Evolutionary conservation across 2,888 invertebrate genomes (phyloP).

Genomic region (Sericinus montela): DNA sequence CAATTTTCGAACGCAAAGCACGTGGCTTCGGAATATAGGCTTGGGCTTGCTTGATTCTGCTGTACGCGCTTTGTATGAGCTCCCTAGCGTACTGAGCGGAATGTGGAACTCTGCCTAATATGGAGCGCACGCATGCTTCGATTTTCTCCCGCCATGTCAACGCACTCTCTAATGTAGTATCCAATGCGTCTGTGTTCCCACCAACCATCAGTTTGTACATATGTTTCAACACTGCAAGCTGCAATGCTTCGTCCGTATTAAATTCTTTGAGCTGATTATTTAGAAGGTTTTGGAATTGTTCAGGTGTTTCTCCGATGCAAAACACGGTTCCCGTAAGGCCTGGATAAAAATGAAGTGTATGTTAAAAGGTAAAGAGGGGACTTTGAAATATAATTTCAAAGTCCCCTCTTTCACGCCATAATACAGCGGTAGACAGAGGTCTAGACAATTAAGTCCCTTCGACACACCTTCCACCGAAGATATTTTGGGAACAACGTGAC

Average conservation of each 20-base stretch:
- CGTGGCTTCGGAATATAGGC: slow-evolving; percentile 20
- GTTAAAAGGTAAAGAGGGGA: no score
- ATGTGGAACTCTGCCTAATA: slow-evolving; percentile 42
- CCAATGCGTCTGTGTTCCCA: slow-evolving; percentile 23
- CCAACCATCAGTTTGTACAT: no score
- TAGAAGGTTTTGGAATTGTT: slow-evolving; percentile 33
- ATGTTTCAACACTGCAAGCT: slow-evolving; percentile 34
- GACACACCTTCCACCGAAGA: no score
- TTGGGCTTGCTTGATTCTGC: slow-evolving; percentile 25
- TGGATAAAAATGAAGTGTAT: no score
- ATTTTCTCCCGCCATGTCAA: slow-evolving; percentile 38
- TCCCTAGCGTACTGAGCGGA: slow-evolving; percentile 46
- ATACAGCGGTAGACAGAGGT: no score
- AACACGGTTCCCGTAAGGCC: slow-evolving; percentile 49
- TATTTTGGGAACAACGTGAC: no score
- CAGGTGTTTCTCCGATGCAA: slow-evolving; percentile 44
- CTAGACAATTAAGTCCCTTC: no score
- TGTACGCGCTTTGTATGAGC: no score
- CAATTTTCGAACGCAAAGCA: slow-evolving; percentile 32
- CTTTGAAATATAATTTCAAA: no score
- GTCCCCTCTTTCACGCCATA: no score
- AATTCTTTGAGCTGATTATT: slow-evolving; percentile 32
- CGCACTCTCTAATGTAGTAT: slow-evolving; percentile 19
- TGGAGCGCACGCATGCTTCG: slow-evolving; percentile 30
- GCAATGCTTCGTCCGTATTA: slow-evolving; percentile 28